Conservation (phyloP, 1,140 invertebrate genomes). For the Euura saliciscinereae region DNA sequence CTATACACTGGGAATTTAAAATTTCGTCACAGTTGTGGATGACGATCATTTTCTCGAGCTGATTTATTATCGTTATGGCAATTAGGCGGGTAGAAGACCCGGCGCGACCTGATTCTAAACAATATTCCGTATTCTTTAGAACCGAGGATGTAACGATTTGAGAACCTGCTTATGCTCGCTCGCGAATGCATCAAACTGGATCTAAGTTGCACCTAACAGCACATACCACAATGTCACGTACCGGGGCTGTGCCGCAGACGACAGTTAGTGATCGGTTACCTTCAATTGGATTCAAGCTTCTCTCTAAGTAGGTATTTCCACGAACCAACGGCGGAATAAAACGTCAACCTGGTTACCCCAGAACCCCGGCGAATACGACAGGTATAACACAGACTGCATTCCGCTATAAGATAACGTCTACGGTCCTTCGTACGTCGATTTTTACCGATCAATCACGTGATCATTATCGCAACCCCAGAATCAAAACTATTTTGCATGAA, state of each 20-base stretch:
- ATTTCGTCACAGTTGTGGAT: no score
- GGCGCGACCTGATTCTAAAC: no score
- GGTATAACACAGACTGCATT: not conserved
- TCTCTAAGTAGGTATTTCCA: not conserved
- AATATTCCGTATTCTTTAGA: no score
- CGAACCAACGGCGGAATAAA: not conserved
- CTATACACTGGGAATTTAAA: no score
- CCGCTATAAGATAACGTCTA: not conserved
- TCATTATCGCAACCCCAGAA: no score
- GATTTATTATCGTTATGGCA: no score
- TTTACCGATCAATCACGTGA: no score
- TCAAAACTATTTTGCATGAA: no score
- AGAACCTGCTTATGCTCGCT: not conserved
- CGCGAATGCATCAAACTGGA: not conserved
- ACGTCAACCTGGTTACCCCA: not conserved
- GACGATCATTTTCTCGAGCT: no score
- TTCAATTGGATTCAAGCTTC: slow-evolving; percentile 7
- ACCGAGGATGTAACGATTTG: no score
- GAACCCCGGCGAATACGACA: not conserved
- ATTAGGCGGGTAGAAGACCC: no score
- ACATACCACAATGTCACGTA: not conserved
- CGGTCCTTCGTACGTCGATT: not conserved
- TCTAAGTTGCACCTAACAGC: not conserved
- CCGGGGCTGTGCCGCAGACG: not conserved
- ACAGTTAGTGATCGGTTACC: not conserved